Evolutionary conservation across 1,140 invertebrate species (phyloP).

Genomic region (Lethocerus indicus): DNA sequence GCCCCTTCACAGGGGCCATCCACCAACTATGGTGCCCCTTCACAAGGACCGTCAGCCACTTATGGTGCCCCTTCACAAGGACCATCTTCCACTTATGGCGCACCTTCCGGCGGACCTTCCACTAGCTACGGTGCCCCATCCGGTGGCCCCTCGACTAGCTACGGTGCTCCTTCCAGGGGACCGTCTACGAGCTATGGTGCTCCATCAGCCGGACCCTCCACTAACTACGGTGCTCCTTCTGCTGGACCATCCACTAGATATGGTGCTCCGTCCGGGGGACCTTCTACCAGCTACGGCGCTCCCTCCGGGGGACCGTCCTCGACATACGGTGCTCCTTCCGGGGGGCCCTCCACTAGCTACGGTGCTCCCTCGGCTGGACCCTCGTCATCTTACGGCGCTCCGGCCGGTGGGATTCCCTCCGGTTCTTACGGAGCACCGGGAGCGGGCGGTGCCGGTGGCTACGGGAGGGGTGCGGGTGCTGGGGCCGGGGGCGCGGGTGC

Average conservation of each 20-base stretch:
- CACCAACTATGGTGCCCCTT: slow-evolving; percentile 14
- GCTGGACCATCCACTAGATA: slow-evolving; percentile 1
- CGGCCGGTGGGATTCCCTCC: neutral
- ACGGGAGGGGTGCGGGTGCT: neutral
- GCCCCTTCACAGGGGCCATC: slow-evolving; percentile 14
- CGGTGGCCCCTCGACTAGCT: slow-evolving; percentile 8
- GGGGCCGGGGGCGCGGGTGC: neutral
- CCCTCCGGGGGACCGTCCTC: slow-evolving; percentile 4
- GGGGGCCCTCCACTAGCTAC: neutral
- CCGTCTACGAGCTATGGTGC: slow-evolving; percentile 3
- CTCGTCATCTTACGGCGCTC: neutral
- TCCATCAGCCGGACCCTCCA: slow-evolving; percentile 2
- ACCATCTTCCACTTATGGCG: slow-evolving; percentile 8
- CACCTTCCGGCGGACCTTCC: slow-evolving; percentile 1
- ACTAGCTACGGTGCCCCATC: neutral
- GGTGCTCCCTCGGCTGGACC: neutral
- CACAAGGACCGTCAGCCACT: neutral
- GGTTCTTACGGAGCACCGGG: neutral
- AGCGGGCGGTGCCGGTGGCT: neutral
- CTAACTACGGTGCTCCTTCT: slow-evolving; percentile 9
- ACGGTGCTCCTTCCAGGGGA: slow-evolving; percentile 9
- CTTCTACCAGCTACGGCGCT: slow-evolving; percentile 10
- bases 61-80: neutral
- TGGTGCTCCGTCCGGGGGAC: neutral
- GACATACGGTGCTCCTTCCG: slow-evolving; percentile 10